Conservation (phyloP, 1,140 invertebrate genomes). For the Doryteuthis pealeii region DNA sequence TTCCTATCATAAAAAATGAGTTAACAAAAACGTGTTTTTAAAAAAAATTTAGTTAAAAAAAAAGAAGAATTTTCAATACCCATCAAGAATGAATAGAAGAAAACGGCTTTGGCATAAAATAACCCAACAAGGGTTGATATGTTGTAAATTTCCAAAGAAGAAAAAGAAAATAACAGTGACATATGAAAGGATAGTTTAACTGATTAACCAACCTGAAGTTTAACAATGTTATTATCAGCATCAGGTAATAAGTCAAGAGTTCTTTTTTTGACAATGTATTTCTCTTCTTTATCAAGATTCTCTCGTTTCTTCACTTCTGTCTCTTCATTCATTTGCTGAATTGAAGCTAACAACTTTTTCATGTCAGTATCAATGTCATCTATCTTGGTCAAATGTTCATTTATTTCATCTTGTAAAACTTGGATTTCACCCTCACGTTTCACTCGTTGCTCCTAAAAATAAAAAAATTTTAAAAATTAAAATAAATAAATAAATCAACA, state of each 20-base stretch:
- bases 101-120: too few relatives aligned
- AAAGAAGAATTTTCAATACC: too few relatives aligned
- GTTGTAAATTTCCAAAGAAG: too few relatives aligned
- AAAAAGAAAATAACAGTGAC: too few relatives aligned
- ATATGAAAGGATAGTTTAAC: too few relatives aligned
- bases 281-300: slow-evolving; percentile 52
- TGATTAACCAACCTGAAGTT: slow-evolving; percentile 57
- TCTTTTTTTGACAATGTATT: slow-evolving; percentile 63
- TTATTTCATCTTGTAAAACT: slow-evolving; percentile 47
- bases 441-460: slow-evolving; percentile 52
- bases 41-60: too few relatives aligned
- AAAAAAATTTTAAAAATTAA: background rate
- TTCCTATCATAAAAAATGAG: too few relatives aligned
- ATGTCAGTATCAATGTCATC: slow-evolving; percentile 49
- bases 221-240: slow-evolving; percentile 68
- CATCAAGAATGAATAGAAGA: too few relatives aligned
- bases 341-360: slow-evolving; percentile 46
- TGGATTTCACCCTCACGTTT: slow-evolving; percentile 55
- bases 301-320: slow-evolving; percentile 30
- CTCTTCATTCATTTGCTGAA: slow-evolving; percentile 55
- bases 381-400: slow-evolving; percentile 39
- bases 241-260: slow-evolving; percentile 68
- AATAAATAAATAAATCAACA: too few relatives aligned
- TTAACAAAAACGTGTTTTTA: too few relatives aligned
- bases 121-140: too few relatives aligned